phyloP scores from a whole-genome alignment of 37 sponge, comb jelly and placozoan genomes.

The Agelas oroides region DNA sequence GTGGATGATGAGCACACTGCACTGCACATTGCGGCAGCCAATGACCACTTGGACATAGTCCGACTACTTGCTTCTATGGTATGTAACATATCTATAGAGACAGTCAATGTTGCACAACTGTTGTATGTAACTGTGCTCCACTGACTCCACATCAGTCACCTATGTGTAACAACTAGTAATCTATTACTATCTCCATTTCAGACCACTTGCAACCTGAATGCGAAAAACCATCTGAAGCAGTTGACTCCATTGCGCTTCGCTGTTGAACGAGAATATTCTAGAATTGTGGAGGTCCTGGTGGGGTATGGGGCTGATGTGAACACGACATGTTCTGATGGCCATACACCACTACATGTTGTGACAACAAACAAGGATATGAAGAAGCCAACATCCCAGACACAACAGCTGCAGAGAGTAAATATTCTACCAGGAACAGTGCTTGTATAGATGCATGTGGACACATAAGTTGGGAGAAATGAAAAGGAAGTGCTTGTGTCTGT shows the following conservation, averaged over 20 bases:
- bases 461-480: no score
- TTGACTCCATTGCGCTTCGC: conserved; percentile 29
- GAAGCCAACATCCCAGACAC: not conserved
- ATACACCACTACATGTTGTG: conserved; percentile 2
- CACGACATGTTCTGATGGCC: not conserved
- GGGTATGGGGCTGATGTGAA: conserved; percentile 25
- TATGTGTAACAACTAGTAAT: no score
- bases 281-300: conserved; percentile 8
- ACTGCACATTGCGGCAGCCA: conserved; percentile 62
- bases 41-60: conserved; percentile 40
- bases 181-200: not conserved
- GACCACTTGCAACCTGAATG: conserved; percentile 4
- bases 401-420: not conserved
- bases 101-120: no score
- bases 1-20: conserved; percentile 64
- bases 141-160: no score
- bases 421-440: no score
- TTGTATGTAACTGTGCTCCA: no score
- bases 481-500: no score
- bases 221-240: not conserved
- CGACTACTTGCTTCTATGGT: conserved; percentile 45
- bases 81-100: no score
- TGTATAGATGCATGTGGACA: not conserved
- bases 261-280: conserved; percentile 15
- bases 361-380: not conserved